Conservation (phyloP, 2,888 invertebrate genomes). For the Mimas tiliae region DNA sequence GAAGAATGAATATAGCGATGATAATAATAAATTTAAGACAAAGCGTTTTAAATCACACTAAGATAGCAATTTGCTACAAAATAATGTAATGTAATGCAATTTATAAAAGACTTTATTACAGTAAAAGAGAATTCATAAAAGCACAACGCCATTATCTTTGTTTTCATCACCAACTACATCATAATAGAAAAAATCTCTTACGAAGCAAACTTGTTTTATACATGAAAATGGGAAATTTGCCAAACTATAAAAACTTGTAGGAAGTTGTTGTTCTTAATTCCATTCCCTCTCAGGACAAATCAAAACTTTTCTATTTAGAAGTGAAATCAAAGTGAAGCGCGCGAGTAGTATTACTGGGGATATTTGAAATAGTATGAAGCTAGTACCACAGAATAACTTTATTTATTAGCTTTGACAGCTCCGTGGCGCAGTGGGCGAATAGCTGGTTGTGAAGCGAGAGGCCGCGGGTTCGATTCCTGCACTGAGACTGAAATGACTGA, state of each 20-base stretch:
- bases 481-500: too few relatives aligned
- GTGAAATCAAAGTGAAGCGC: constrained; percentile 34
- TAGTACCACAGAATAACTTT: too few relatives aligned
- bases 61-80: background rate
- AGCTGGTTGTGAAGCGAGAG: too few relatives aligned
- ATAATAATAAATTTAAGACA: background rate
- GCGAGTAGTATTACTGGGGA: constrained; percentile 1
- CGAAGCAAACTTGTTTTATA: constrained; percentile 18
- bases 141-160: constrained; percentile 13
- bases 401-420: too few relatives aligned
- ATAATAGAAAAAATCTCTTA: constrained; percentile 23
- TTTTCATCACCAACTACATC: constrained; percentile 15
- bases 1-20: too few relatives aligned
- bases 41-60: background rate
- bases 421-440: too few relatives aligned
- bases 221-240: constrained; percentile 39
- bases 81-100: constrained; percentile 1
- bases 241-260: constrained; percentile 44
- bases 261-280: constrained; percentile 36
- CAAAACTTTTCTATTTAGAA: constrained; percentile 56
- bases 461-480: too few relatives aligned
- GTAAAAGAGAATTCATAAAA: constrained; percentile 12
- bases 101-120: background rate
- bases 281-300: constrained; percentile 47
- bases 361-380: background rate